A percentile compares a stretch with the other conserved stretches of the same genome.
Conservation (phyloP, 2,797 vertebrate genomes). For the Podarcis lilfordi region DNA sequence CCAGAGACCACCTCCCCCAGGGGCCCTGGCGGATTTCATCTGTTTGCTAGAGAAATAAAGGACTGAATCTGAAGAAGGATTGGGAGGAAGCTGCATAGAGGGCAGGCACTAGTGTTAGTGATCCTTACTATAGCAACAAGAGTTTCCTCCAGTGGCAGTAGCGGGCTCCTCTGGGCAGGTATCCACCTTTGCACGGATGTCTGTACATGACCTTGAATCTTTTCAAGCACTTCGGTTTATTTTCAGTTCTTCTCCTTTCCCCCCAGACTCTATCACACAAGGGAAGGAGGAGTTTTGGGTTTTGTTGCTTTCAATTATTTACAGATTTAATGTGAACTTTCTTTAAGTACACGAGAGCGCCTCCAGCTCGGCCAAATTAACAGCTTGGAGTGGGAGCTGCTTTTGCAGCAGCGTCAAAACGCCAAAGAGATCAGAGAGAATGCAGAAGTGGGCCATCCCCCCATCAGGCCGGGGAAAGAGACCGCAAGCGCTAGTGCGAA, state of each 20-base stretch:
- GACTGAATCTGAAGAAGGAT: not conserved
- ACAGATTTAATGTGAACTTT: not conserved
- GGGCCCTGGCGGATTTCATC: not conserved
- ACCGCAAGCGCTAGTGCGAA: not conserved
- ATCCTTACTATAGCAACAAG: not conserved
- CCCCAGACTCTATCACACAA: no score
- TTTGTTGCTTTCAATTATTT: slow-evolving; percentile 7
- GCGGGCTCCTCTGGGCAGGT: not conserved
- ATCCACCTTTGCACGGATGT: no score
- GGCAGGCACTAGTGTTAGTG: not conserved
- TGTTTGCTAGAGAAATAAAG: not conserved
- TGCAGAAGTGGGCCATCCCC: not conserved
- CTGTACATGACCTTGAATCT: not conserved
- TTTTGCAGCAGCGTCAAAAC: not conserved
- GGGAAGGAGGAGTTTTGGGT: not conserved
- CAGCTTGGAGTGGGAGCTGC: not conserved
- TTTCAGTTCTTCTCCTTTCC: not conserved
- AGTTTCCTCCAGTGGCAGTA: not conserved
- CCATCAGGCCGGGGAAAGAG: not conserved
- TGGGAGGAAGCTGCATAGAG: not conserved
- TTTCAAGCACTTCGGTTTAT: not conserved
- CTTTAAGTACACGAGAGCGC: not conserved
- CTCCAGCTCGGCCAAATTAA: slow-evolving; percentile 14
- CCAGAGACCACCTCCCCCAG: no score
- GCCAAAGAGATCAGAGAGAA: not conserved